Base-by-base conservation (phyloP, 1,140 invertebrate genomes). In the Leptinotarsa undecemlineata region DNA sequence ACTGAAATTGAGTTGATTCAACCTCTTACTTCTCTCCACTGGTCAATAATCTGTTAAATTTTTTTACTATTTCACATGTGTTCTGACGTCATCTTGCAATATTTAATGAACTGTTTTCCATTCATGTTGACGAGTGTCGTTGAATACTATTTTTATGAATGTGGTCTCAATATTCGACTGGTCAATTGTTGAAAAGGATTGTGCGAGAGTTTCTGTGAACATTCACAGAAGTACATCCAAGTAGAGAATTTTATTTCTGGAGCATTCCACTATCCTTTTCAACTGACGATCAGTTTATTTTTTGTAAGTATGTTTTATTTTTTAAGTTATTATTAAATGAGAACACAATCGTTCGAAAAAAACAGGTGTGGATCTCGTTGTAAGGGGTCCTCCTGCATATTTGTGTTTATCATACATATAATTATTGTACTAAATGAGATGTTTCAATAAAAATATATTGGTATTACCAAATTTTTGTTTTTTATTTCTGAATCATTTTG, bases 401-500 rank as follows among this genome's bases (percentile, higher is more conserved):
- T 75, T 76, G 77, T 73, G 76, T 79, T 79, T 68, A 71, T 75
- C 75, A 76, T 79, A 76, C 73, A 74, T 76, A 74, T 76, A 78
- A 78, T 67, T 78, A 76, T 67, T 76, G 77, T 79, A 79, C 72
- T 76, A 78, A 80, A 77, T 67, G 64, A 77, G 77, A 79, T 77
- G 78, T 77, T 79, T 79, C 74, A 79, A 78, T 79, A 79, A 79
- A 74, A 74, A 77, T 77, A 78, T 77, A 78, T 74, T 77, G 72
- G 77, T 76, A 76, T 60, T 70, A 67, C 20, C 26, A 64, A 33
- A 14, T 20, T 15, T 64, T 13, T 64, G 15, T 64, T 20, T 14
- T 64, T 64, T 0, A 19, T 64, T 21, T 1, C 20, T 3, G 33
- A 42, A 42, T 42, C 33, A 42, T 42, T 42, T 42, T 42, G 33